A percentile compares a stretch with the other conserved stretches of the same genome.
These are phyloP conservation scores for Cynodonichthys magdalenae DNA, from an alignment of 2,797 vertebrate species.

Conservation along the genomic window DNA sequence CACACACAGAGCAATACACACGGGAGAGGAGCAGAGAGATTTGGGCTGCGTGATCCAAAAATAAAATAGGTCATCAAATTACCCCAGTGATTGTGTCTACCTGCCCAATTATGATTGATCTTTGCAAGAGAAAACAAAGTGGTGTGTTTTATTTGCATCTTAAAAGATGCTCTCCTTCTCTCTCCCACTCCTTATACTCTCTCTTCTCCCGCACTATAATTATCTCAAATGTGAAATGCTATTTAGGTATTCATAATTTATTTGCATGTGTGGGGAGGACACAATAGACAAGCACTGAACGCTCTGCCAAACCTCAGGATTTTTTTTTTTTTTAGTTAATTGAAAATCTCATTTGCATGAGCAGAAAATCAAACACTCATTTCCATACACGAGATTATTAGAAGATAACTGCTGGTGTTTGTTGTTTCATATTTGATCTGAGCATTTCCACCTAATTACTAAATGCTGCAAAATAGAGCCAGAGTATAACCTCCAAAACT, in stretches of 20 bases:
- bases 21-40: constrained; percentile 47
- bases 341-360: constrained; percentile 88
- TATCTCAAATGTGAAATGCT: constrained; percentile 82
- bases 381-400: constrained; percentile 85
- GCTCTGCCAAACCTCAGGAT: constrained; percentile 77
- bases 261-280: constrained; percentile 78
- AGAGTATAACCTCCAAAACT: constrained; percentile 70
- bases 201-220: constrained; percentile 67
- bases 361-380: constrained; percentile 85
- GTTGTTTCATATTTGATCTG: constrained; percentile 80
- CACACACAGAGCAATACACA: constrained; percentile 52
- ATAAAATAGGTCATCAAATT: constrained; percentile 80
- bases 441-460: constrained; percentile 79
- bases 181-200: constrained; percentile 18
- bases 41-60: constrained; percentile 74
- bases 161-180: constrained; percentile 72
- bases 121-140: constrained; percentile 81
- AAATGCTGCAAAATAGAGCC: constrained; percentile 78
- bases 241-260: constrained; percentile 86
- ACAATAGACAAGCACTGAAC: constrained; percentile 71
- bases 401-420: constrained; percentile 84
- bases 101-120: constrained; percentile 85
- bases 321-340: constrained; percentile 77
- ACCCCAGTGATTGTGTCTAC: constrained; percentile 78
- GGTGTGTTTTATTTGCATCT: constrained; percentile 84